Percentiles rank a stretch among this genome's conserved stretches.
Conservation (phyloP, 2,797 vertebrate genomes). For the Pagetopsis macropterus region DNA sequence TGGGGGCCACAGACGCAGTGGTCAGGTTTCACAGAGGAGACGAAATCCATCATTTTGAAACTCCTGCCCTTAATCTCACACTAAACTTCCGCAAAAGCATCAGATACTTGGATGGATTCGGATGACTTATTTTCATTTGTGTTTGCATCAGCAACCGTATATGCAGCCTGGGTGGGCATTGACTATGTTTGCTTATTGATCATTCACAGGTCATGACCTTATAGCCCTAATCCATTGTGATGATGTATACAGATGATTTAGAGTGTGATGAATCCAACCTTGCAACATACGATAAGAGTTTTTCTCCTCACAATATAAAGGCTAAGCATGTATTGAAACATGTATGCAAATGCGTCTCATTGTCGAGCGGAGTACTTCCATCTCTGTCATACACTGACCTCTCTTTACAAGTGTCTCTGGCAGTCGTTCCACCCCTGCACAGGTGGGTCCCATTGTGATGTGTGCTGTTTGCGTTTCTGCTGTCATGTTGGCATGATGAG, state of each 20-base stretch:
- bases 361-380: constrained; percentile 39
- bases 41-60: constrained; percentile 61
- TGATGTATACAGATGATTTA: constrained; percentile 70
- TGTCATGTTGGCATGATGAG: constrained; percentile 80
- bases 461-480: constrained; percentile 66
- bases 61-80: constrained; percentile 43
- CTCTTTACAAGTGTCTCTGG: constrained; percentile 48
- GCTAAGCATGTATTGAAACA: constrained; percentile 37
- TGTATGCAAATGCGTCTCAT: constrained; percentile 59
- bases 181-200: constrained; percentile 71
- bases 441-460: constrained; percentile 71
- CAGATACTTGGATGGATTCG: background rate
- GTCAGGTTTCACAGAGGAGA: constrained; percentile 41
- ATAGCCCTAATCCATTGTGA: constrained; percentile 66
- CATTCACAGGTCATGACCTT: constrained; percentile 59
- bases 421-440: constrained; percentile 61
- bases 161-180: constrained; percentile 36
- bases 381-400: constrained; percentile 59
- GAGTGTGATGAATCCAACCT: constrained; percentile 52
- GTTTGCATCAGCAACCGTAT: constrained; percentile 31
- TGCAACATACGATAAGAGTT: constrained; percentile 44
- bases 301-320: constrained; percentile 28
- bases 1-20: constrained; percentile 55
- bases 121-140: constrained; percentile 27
- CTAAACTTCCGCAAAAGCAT: constrained; percentile 31